Percentiles rank a stretch among this genome's conserved stretches.
Conservation (phyloP, 2,888 invertebrate species). For the Idaea aversata region DNA sequence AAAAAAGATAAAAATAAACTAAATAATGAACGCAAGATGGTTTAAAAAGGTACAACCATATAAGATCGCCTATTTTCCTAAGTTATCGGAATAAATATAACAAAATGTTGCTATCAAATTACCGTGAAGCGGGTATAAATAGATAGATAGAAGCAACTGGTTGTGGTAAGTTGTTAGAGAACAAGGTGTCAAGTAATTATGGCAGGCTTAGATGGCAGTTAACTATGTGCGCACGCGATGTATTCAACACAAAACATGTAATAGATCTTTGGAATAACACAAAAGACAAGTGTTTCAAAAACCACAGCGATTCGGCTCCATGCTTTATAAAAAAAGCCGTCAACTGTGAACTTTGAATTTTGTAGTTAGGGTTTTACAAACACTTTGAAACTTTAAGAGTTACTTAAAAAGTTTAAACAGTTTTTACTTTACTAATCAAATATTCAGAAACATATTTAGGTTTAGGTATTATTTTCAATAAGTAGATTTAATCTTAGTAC, state of each 20-base stretch:
- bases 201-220: constrained; percentile 29
- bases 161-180: constrained; percentile 5
- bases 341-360: neutral
- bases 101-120: neutral
- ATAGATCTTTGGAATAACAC: constrained; percentile 13
- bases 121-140: constrained; percentile 9
- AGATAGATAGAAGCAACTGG: neutral
- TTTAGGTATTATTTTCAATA: no score
- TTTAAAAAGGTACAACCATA: no score
- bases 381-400: neutral
- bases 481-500: no score
- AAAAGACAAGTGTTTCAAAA: constrained; percentile 1
- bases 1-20: no score
- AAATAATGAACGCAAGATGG: no score
- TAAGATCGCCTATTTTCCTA: neutral
- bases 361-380: neutral
- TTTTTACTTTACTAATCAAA: no score
- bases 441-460: no score
- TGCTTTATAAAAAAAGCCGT: neutral
- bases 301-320: neutral
- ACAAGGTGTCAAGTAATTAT: constrained; percentile 33
- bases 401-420: no score
- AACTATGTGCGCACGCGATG: constrained; percentile 47
- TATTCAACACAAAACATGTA: constrained; percentile 45
- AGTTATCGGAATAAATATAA: neutral